Conservation (phyloP, 2,888 invertebrate genomes). For the Conops quadrifasciatus region DNA sequence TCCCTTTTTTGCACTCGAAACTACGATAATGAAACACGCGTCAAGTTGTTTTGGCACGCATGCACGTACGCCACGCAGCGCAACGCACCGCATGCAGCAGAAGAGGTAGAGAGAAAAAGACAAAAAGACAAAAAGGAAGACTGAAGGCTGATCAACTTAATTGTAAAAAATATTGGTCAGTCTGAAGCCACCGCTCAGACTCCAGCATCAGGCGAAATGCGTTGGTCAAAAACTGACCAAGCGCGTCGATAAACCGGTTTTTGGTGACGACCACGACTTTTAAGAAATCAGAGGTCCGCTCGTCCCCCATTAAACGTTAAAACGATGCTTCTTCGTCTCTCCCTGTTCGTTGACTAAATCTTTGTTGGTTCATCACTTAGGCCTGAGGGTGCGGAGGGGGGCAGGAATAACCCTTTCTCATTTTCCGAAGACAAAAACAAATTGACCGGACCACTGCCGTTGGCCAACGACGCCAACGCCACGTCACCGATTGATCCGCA, state of each 20-base stretch:
- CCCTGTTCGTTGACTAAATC: background rate
- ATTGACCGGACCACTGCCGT: too few relatives aligned
- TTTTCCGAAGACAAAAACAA: too few relatives aligned
- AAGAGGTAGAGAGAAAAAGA: conserved; percentile 14
- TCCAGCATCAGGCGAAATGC: background rate
- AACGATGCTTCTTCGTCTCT: background rate
- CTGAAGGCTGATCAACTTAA: too few relatives aligned
- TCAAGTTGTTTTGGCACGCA: conserved; percentile 46
- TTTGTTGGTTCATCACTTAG: conserved; percentile 2
- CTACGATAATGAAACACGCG: conserved; percentile 50
- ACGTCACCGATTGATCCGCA: conserved; percentile 22
- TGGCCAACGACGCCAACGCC: conserved; percentile 2
- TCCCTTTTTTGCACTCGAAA: conserved; percentile 43
- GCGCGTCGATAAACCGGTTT: conserved; percentile 3
- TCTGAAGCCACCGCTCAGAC: background rate
- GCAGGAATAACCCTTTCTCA: too few relatives aligned
- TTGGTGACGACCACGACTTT: background rate
- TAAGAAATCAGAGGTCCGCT: too few relatives aligned
- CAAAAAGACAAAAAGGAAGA: background rate
- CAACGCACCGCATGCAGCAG: background rate
- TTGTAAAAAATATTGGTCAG: background rate
- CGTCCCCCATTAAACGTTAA: background rate
- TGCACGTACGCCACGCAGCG: conserved; percentile 21
- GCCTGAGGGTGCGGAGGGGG: too few relatives aligned
- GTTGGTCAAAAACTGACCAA: conserved; percentile 19